These are phyloP conservation scores for Dallia pectoralis DNA, from an alignment of 2,797 vertebrate species.

Conservation along the genomic window DNA sequence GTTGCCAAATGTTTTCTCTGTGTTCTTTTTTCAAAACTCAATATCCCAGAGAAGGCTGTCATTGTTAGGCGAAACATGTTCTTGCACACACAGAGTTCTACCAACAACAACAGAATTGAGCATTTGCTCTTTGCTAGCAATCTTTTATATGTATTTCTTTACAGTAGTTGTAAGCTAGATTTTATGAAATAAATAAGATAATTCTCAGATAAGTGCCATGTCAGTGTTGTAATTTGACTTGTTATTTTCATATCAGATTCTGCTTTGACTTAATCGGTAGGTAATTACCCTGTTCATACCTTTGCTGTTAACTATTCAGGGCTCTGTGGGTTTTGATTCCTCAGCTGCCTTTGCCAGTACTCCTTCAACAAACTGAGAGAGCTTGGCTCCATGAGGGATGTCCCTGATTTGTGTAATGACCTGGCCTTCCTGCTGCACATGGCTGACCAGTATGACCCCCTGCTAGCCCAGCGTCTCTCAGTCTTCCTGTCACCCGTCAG, in stretches of 20 bases:
- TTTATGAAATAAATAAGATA: too few species aligned
- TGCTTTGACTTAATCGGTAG: neutral
- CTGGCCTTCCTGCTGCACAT: constrained; percentile 84
- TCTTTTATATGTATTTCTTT: too few species aligned
- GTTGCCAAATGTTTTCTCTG: too few species aligned
- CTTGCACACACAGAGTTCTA: too few species aligned
- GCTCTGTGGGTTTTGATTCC: constrained; percentile 1
- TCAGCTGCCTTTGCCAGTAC: constrained; percentile 73
- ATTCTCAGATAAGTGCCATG: neutral
- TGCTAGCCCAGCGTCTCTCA: constrained; percentile 77
- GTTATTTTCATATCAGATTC: neutral
- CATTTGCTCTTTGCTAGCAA: too few species aligned
- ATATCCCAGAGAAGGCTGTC: too few species aligned
- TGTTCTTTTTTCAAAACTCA: too few species aligned
- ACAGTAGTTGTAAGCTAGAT: too few species aligned
- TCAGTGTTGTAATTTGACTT: neutral
- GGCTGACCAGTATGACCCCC: constrained; percentile 79
- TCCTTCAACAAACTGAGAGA: constrained; percentile 73
- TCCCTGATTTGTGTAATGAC: constrained; percentile 78
- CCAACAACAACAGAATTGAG: too few species aligned
- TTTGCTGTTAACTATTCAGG: neutral
- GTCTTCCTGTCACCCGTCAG: constrained; percentile 81
- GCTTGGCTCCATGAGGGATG: constrained; percentile 62
- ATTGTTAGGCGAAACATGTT: too few species aligned
- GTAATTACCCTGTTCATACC: neutral